phyloP scores from a whole-genome alignment of 2,113 vertebrate genomes.

The Pica pica region DNA sequence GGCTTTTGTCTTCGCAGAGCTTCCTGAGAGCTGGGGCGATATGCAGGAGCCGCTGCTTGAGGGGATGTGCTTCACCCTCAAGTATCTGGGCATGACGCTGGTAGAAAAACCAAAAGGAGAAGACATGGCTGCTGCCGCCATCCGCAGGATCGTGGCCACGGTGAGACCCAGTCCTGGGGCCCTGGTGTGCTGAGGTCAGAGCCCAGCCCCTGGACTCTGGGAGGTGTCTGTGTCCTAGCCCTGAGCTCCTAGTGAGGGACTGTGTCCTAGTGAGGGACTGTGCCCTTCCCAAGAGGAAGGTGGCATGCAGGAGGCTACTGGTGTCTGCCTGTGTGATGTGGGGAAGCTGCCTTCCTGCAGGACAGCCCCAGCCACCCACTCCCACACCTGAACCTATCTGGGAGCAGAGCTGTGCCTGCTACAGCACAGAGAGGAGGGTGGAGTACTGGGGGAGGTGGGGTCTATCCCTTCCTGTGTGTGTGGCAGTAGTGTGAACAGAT shows the following conservation, averaged over 20 bases:
- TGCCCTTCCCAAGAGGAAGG: background rate
- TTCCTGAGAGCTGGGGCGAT: constrained; percentile 85
- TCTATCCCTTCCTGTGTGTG: background rate
- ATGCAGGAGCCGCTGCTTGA: constrained; percentile 86
- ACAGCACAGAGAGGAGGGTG: background rate
- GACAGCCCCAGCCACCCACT: background rate
- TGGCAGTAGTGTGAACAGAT: background rate
- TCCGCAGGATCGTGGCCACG: constrained; percentile 82
- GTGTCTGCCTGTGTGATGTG: background rate
- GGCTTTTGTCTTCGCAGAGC: constrained; percentile 69
- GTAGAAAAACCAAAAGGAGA: constrained; percentile 90
- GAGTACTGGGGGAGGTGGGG: background rate
- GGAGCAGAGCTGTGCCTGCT: background rate
- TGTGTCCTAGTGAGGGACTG: background rate
- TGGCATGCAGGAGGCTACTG: background rate
- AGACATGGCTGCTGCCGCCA: constrained; percentile 87
- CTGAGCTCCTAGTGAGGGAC: background rate
- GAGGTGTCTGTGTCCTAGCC: background rate
- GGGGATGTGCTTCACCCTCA: constrained; percentile 88
- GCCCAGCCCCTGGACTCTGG: background rate
- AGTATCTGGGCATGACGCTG: constrained; percentile 89
- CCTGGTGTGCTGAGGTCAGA: background rate
- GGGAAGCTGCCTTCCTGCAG: background rate
- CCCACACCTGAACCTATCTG: background rate
- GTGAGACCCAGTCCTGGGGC: constrained; percentile 47